Evolutionary conservation across 2,888 invertebrate genomes (phyloP), one percentile per base, ranked within the genome.

Genomic region (Netelia melanura): DNA sequence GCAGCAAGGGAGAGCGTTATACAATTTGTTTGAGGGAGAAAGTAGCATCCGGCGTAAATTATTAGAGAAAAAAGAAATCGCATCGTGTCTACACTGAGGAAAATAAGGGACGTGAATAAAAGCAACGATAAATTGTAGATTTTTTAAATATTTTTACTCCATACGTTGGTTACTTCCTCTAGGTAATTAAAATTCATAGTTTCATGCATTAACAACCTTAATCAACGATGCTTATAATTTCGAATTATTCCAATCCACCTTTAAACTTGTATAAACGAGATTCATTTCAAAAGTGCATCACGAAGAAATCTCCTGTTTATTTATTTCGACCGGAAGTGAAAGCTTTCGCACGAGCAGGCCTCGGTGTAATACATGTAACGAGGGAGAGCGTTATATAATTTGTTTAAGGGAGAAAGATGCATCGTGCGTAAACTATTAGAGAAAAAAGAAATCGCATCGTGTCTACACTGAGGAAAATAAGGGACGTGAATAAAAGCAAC

Each of bases 281-380:
- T 14, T 48, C 14, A 48, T 14, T 48, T 48, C 9, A 48, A 10
- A 48, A 48, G 11, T 48, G 48, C 48, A 48, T 48, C 48, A 14
- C 48, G 14, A 48, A 14, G 48, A 48, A 48, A 48, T 48, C 48
- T 10, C 48, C 48, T 48, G 58, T 61, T 21, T 23, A 52, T 78
- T 79, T 79, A 11, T 62, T 25, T 23, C 52, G 10, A 23, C 62
- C 43, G 61, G 21, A 25, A 52, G 58, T 14, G 44, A 58, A 62
- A 81, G 77, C 77, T 72, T 84, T 81, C 56, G 48, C n/a, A 48
- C 17, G 43, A 25, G n/a, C 58, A 70, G 71, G 48, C 64, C 62
- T 76, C 76, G 61, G 61, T 68, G 54, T 81, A 48, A 8, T 11
- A 48, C 14, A n/a, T 44, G 9, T 14, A 48, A 14, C 11, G 11